Evolutionary conservation across 2,888 invertebrate species (phyloP).

Genomic region (Bugulina stolonifera): DNA sequence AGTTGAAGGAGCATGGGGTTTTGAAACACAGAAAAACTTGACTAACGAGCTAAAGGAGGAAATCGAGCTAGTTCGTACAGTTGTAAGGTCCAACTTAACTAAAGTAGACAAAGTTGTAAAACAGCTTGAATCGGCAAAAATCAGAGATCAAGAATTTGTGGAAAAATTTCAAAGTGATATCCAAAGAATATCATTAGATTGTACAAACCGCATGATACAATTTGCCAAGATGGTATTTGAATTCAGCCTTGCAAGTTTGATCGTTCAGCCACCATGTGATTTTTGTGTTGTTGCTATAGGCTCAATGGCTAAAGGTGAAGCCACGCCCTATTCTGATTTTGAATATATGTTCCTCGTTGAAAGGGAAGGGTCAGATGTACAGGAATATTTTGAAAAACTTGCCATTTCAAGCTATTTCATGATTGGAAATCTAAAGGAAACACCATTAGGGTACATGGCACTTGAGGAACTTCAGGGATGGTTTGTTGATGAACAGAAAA

Average conservation of each 20-base stretch:
- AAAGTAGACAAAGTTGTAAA: too few relatives aligned
- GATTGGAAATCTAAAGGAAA: background rate
- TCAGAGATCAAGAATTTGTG: too few relatives aligned
- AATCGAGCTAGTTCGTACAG: background rate
- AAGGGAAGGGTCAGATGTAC: background rate
- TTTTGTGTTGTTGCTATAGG: too few relatives aligned
- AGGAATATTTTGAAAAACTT: background rate
- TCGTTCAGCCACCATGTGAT: background rate
- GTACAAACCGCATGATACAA: background rate
- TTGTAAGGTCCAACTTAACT: background rate
- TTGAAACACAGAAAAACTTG: background rate
- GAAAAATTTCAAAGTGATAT: too few relatives aligned
- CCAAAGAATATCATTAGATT: too few relatives aligned
- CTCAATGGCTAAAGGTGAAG: too few relatives aligned
- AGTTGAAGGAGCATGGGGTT: background rate
- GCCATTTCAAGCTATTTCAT: background rate
- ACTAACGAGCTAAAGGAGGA: background rate
- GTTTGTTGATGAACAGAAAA: background rate
- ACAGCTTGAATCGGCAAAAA: too few relatives aligned
- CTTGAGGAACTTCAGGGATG: background rate
- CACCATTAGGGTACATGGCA: background rate
- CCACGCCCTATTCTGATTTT: too few relatives aligned
- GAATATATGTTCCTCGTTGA: too few relatives aligned
- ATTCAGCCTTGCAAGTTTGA: background rate
- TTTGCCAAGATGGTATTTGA: background rate